Percentiles rank a stretch among this genome's conserved stretches.
phyloP scores from a whole-genome alignment of 1,140 invertebrate species.

The Heliconius nattereri region DNA sequence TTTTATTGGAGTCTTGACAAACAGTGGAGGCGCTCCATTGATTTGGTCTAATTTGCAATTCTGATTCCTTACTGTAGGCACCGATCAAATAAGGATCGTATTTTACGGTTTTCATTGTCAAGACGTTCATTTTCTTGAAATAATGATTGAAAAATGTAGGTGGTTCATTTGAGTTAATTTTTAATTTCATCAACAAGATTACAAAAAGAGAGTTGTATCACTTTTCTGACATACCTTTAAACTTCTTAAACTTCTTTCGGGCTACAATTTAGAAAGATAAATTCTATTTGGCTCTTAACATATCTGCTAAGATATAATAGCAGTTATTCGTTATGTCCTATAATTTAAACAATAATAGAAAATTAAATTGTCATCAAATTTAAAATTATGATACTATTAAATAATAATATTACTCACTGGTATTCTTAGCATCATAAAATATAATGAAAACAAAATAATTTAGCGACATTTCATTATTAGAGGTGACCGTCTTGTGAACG shows the following conservation, averaged over 20 bases:
- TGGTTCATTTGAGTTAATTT: background rate
- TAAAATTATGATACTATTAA: background rate
- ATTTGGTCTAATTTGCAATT: slow-evolving; percentile 32
- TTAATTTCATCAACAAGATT: background rate
- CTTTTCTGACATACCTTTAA: too few species aligned
- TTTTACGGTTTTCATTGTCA: slow-evolving; percentile 22
- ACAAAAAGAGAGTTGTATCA: too few species aligned
- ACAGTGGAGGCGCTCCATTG: slow-evolving; percentile 15
- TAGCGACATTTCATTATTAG: slow-evolving; percentile 2
- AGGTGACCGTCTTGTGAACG: slow-evolving; percentile 22
- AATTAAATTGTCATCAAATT: background rate
- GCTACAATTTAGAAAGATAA: background rate
- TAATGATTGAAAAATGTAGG: background rate
- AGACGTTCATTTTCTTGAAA: background rate
- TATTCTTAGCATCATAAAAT: background rate
- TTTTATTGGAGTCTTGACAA: slow-evolving; percentile 23
- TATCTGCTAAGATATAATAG: background rate
- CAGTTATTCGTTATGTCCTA: background rate
- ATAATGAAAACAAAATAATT: slow-evolving; percentile 14
- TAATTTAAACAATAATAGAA: background rate
- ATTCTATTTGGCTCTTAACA: background rate
- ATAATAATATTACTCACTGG: background rate
- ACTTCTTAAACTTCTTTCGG: too few species aligned
- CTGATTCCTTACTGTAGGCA: background rate
- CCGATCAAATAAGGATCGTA: slow-evolving; percentile 22